phyloP scores from a whole-genome alignment of 2,888 invertebrate species.

The Pemphredon lugubris region DNA sequence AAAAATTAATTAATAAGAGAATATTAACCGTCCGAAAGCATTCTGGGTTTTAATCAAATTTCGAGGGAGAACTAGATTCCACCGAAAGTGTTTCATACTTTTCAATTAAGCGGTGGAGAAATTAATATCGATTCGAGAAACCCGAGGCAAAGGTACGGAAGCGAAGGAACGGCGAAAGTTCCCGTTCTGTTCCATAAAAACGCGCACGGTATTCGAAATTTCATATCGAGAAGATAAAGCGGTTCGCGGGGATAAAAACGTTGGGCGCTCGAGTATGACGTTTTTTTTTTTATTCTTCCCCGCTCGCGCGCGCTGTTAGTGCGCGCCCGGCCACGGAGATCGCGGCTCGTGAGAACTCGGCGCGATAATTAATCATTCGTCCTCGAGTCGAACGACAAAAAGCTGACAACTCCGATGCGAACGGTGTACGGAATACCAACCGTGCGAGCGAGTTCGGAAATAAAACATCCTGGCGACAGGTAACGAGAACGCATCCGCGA shows the following conservation, averaged over 20 bases:
- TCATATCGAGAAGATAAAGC: too few relatives aligned
- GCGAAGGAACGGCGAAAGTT: neutral
- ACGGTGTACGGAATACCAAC: conserved; percentile 49
- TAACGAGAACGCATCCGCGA: neutral
- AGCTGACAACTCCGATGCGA: conserved; percentile 53
- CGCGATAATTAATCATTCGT: conserved; percentile 69
- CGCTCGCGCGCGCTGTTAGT: too few relatives aligned
- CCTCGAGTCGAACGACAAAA: conserved; percentile 59
- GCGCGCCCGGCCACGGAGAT: too few relatives aligned
- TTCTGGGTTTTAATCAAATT: conserved; percentile 29
- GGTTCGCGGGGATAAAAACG: too few relatives aligned
- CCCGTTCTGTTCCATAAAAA: too few relatives aligned
- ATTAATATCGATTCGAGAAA: conserved; percentile 13
- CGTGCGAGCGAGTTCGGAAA: conserved; percentile 45
- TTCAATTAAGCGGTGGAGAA: neutral
- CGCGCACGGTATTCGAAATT: too few relatives aligned
- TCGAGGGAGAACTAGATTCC: neutral
- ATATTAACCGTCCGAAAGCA: conserved; percentile 5
- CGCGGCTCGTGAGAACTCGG: conserved; percentile 44
- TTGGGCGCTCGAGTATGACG: too few relatives aligned
- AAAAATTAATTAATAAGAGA: conserved; percentile 29
- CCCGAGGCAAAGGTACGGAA: neutral
- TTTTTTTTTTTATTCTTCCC: too few relatives aligned
- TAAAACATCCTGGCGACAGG: conserved; percentile 50
- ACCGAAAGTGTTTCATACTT: neutral